These are phyloP conservation scores for Spinus olivaceus DNA, from an alignment of 2,797 vertebrate species.

Conservation along the genomic window DNA sequence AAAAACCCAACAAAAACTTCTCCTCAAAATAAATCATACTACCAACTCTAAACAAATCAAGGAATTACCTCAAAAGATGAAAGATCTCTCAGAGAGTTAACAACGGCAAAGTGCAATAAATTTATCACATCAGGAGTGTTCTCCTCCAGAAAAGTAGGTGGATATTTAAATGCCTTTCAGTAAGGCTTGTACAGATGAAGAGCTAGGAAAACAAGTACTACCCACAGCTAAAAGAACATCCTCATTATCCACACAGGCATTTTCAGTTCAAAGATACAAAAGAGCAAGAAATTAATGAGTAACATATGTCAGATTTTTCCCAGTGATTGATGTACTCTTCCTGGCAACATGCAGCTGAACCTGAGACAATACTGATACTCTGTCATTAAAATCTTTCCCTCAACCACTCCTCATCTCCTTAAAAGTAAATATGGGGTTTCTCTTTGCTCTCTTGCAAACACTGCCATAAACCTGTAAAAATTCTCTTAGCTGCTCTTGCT, in stretches of 20 bases:
- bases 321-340: neutral
- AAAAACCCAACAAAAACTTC: neutral
- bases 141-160: neutral
- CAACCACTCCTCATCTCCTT: accelerated
- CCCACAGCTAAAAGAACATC: neutral
- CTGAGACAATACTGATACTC: neutral
- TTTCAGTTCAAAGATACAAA: neutral
- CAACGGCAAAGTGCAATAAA: neutral
- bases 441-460: neutral
- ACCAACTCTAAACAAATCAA: neutral
- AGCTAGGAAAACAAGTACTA: neutral
- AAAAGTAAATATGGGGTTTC: neutral
- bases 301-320: neutral
- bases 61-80: neutral
- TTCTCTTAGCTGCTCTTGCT: neutral
- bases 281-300: neutral
- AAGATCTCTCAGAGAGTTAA: neutral
- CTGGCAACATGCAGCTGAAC: neutral
- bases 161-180: neutral
- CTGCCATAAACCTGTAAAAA: neutral
- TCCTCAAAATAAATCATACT: neutral
- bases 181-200: neutral
- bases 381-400: neutral
- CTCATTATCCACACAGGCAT: neutral
- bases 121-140: neutral